Evolutionary conservation across 2,797 vertebrate genomes (phyloP).

Genomic region (Rousettus madagascariensis): DNA sequence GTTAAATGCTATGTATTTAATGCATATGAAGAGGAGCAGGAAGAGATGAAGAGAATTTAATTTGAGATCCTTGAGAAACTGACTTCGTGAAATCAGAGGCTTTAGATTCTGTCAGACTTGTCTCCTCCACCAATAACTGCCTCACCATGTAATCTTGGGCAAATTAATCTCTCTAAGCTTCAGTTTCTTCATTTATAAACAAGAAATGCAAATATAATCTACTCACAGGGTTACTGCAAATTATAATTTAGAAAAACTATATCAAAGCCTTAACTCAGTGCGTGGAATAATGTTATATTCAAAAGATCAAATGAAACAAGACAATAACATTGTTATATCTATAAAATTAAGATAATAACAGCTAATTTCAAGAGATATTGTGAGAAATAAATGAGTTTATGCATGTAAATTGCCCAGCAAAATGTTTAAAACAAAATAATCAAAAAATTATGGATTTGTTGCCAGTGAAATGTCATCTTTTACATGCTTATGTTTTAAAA

Average conservation of each 20-base stretch:
- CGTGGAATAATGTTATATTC: not conserved
- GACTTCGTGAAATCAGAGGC: not conserved
- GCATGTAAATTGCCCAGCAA: not conserved
- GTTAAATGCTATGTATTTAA: not conserved
- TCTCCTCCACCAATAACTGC: not conserved
- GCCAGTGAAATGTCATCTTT: not conserved
- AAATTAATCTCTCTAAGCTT: not conserved
- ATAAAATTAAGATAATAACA: conserved; percentile 6
- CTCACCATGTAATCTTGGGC: not conserved
- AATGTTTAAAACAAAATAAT: conserved; percentile 32
- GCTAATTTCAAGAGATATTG: not conserved
- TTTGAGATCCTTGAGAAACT: not conserved
- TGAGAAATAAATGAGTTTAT: conserved; percentile 19
- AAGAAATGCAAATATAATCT: not conserved
- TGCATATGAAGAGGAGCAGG: not conserved
- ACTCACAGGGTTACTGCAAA: not conserved
- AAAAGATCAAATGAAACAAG: conserved; percentile 1
- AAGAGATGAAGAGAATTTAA: not conserved
- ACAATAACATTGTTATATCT: not conserved
- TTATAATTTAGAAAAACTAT: not conserved
- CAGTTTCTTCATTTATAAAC: not conserved
- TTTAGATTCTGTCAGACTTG: not conserved
- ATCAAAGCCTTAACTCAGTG: not conserved
- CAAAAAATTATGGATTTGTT: conserved; percentile 42
- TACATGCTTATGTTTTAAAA: not conserved